These are phyloP conservation scores for Trypoxylus dichotomus DNA, from an alignment of 1,140 invertebrate species.

Conservation along the genomic window DNA sequence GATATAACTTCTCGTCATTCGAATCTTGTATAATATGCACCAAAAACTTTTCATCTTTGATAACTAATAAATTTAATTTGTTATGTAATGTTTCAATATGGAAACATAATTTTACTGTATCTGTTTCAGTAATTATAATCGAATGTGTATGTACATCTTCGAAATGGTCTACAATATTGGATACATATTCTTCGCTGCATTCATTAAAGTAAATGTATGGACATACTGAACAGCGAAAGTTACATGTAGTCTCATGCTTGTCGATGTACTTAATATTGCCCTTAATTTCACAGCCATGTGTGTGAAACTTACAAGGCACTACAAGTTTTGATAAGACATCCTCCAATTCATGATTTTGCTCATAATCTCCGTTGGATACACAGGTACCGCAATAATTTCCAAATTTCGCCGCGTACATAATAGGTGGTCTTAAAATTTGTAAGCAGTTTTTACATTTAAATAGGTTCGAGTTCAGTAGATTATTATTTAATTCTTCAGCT, in stretches of 20 bases:
- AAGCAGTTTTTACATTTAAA: background rate
- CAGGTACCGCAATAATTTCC: background rate
- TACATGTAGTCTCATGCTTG: background rate
- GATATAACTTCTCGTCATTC: background rate
- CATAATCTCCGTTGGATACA: background rate
- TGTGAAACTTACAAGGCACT: background rate
- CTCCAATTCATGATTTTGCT: background rate
- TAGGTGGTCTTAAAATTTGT: background rate
- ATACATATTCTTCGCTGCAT: background rate
- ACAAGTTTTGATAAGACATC: background rate
- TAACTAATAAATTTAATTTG: constrained; percentile 13
- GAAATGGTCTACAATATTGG: background rate
- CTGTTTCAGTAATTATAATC: background rate
- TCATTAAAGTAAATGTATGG: background rate
- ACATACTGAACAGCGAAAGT: background rate
- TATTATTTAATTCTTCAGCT: constrained; percentile 28
- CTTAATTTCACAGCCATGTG: background rate
- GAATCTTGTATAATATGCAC: constrained; percentile 6
- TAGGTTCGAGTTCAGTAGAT: background rate
- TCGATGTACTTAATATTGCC: background rate
- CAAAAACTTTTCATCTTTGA: constrained; percentile 25
- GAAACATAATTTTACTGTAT: background rate
- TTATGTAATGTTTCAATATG: background rate
- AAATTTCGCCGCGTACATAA: background rate
- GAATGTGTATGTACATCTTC: background rate